phyloP scores from a whole-genome alignment of 1,140 invertebrate genomes.

The Prorops nasuta region DNA sequence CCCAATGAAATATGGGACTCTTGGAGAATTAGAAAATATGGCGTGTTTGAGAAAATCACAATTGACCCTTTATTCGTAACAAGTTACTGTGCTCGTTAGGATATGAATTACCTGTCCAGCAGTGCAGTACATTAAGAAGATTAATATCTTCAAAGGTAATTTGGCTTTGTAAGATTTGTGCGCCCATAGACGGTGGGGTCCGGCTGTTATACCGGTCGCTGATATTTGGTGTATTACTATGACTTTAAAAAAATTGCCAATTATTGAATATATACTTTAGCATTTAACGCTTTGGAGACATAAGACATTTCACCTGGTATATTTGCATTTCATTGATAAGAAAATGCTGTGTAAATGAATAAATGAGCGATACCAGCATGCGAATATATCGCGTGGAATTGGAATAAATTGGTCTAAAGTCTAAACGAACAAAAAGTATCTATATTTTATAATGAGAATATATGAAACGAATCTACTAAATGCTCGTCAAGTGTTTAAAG shows the following conservation, averaged over 20 bases:
- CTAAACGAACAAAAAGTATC: too few relatives aligned
- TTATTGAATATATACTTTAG: neutral
- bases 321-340: too few relatives aligned
- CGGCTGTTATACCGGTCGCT: slow-evolving; percentile 60
- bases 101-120: slow-evolving; percentile 7
- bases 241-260: neutral
- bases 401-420: too few relatives aligned
- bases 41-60: too few relatives aligned
- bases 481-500: too few relatives aligned
- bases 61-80: neutral
- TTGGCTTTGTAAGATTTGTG: slow-evolving; percentile 67
- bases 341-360: too few relatives aligned
- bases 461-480: too few relatives aligned
- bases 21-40: slow-evolving; percentile 15
- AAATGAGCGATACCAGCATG: too few relatives aligned
- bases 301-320: too few relatives aligned
- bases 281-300: too few relatives aligned
- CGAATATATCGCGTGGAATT: too few relatives aligned
- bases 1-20: slow-evolving; percentile 53
- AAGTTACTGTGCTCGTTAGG: neutral
- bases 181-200: slow-evolving; percentile 68
- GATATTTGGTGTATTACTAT: neutral
- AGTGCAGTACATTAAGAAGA: slow-evolving; percentile 27
- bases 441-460: too few relatives aligned
- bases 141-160: slow-evolving; percentile 44